Base-by-base conservation (phyloP, 2,113 vertebrate genomes). In the Fukomys damarensis region DNA sequence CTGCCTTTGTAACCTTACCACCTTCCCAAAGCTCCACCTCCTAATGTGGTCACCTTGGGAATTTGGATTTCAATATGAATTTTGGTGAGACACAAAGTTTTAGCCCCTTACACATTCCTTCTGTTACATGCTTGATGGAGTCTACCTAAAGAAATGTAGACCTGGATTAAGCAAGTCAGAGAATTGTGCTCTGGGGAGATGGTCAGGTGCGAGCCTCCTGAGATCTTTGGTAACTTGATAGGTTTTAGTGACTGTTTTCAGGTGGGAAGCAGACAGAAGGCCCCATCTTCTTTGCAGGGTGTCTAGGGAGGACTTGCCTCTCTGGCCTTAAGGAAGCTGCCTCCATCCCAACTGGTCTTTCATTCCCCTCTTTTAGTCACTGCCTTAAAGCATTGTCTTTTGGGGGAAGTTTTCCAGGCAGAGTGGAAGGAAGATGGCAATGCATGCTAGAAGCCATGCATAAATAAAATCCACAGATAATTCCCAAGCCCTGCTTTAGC, bases 401-500 rank as follows among this genome's bases (percentile, higher is more conserved):
- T 83, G 95, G 61, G 92, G 91, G 89, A 95, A 81, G 66, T 76
- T 93, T 90, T 95, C 86, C 74, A 81, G 95, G 52, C 46, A 8
- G 79, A 93, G 41, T 86, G 65, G 82, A 94, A 95, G 49, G 76
- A 92, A 81, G 58, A 88, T 92, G 87, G 58, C 84, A 79, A 4
- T 93, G 88, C 35, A 30, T 81, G 84, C 63, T 84, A 43, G 81
- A 92, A 96, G 80, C 87, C 92, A 82, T 72, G 70, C 95, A 79
- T 96, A 92, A 86, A 96, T 95, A 87, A 95, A 95, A 94, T 4
- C 58, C 52, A 59, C 84, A 95, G 92, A 79, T 90, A 86, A 85
- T 76, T 93, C 87, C 61, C 84, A 65, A 86, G 49, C 76, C 74
- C 72, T 80, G 58, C 61, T 56, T 54, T 43, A 84, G 92, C 83